These are phyloP conservation scores for Piaya cayana DNA, from an alignment of 2,113 vertebrate genomes.

Conservation along the genomic window DNA sequence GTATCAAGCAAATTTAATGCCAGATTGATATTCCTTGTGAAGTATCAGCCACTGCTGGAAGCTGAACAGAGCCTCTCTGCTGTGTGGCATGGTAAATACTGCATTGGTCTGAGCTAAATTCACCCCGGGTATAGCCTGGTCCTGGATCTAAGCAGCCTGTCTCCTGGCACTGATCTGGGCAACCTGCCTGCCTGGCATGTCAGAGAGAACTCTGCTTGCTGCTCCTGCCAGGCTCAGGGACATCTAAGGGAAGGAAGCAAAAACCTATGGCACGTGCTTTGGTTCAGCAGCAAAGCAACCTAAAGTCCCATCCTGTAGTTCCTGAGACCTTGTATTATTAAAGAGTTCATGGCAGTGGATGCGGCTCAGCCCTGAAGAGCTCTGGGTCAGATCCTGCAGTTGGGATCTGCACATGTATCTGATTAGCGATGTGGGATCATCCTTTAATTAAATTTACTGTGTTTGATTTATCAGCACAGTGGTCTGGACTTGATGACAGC, in stretches of 20 bases:
- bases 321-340: background rate
- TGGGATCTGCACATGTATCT: constrained; percentile 11
- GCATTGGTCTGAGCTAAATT: background rate
- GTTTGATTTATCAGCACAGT: constrained; percentile 44
- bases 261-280: background rate
- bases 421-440: constrained; percentile 35
- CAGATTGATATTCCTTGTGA: background rate
- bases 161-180: background rate
- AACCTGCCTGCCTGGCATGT: background rate
- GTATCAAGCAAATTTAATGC: background rate
- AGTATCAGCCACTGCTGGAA: background rate
- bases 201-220: background rate
- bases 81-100: background rate
- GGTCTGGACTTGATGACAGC: constrained; percentile 49
- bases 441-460: constrained; percentile 40
- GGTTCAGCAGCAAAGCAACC: background rate
- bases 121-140: background rate
- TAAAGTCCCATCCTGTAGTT: background rate
- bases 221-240: background rate
- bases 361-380: background rate
- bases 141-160: background rate
- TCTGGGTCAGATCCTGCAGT: background rate
- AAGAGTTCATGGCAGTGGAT: background rate
- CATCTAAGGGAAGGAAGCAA: background rate
- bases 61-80: background rate